Evolutionary conservation across 2,113 vertebrate species (phyloP), one percentile per base, ranked within the genome.

Genomic region (Noctilio leporinus): DNA sequence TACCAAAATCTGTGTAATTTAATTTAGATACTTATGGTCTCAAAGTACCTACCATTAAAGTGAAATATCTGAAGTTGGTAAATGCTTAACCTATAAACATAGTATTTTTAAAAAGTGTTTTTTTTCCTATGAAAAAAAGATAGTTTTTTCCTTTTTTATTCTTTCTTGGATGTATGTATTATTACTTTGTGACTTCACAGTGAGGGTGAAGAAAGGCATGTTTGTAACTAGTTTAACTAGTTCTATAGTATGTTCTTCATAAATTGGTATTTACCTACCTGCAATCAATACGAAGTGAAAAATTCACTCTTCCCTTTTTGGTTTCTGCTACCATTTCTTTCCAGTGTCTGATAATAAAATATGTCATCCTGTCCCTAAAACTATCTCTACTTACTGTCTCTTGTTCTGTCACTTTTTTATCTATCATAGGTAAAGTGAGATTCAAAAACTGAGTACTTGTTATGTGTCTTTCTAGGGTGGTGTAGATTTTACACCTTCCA

Each of bases 11-110:
- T 91, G 1, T 45, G 62, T 92, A 53, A 86, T 64, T 57, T 83
- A 87, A 57, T 94, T 86, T 94, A 72, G 84, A 98, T 97, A 89
- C 15, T 35, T 84, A 4, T 87, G 51, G n/a, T 62, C 81, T n/a
- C 73, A 81, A 97, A 30, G 9, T 83, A 24, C 38, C 81, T 65
- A 91, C 3, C 47, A 53, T 85, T 92, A 75, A 16, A 93, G 22
- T 65, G 89, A 57, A 81, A 14, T 33, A 8, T 95, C 88, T 97
- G 16, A 45, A 95, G 51, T 7, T 83, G 47, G 59, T 86, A 93
- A 72, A 70, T 94, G 47, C 20, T 92, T 96, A 72, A 86, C 59
- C 19, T 86, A 80, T 8, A 89, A 75, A 89, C 14, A 64, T 10
- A 55, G 35, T 75, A 62, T 65, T 53, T 33, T 33, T 33, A 45